Conservation (phyloP, 2,888 invertebrate species). For the Netelia virgata region DNA sequence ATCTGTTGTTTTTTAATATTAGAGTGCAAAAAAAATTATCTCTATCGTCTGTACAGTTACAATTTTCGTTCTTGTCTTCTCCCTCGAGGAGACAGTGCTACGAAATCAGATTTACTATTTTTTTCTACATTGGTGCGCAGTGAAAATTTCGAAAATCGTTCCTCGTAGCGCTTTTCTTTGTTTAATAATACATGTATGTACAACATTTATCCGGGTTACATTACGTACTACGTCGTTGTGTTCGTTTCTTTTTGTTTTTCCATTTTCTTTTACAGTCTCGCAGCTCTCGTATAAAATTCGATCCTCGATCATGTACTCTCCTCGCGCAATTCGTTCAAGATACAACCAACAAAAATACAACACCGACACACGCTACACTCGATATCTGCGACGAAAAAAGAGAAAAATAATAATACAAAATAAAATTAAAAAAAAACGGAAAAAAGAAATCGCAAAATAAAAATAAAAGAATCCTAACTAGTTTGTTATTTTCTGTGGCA, state of each 20-base stretch:
- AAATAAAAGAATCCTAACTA: slow-evolving; percentile 60
- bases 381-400: slow-evolving; percentile 43
- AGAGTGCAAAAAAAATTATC: slow-evolving; percentile 47
- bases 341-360: slow-evolving; percentile 27
- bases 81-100: slow-evolving; percentile 42
- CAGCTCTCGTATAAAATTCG: slow-evolving; percentile 22
- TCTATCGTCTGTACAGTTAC: slow-evolving; percentile 52
- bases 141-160: slow-evolving; percentile 36
- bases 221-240: slow-evolving; percentile 17
- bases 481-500: slow-evolving; percentile 67
- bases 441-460: not conserved
- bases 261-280: slow-evolving; percentile 31
- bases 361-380: slow-evolving; percentile 35
- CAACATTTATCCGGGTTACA: slow-evolving; percentile 37
- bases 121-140: slow-evolving; percentile 46
- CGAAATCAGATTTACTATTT: slow-evolving; percentile 17
- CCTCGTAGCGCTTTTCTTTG: slow-evolving; percentile 17
- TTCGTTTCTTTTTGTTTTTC: slow-evolving; percentile 16
- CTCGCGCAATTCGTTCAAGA: slow-evolving; percentile 22
- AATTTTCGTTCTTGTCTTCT: slow-evolving; percentile 9
- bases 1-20: not conserved
- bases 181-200: slow-evolving; percentile 48
- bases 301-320: slow-evolving; percentile 32
- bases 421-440: not conserved
- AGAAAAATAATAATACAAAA: not conserved